These are phyloP conservation scores for Ophthalmolycus amberensis DNA, from an alignment of 2,113 vertebrate genomes.

Conservation along the genomic window DNA sequence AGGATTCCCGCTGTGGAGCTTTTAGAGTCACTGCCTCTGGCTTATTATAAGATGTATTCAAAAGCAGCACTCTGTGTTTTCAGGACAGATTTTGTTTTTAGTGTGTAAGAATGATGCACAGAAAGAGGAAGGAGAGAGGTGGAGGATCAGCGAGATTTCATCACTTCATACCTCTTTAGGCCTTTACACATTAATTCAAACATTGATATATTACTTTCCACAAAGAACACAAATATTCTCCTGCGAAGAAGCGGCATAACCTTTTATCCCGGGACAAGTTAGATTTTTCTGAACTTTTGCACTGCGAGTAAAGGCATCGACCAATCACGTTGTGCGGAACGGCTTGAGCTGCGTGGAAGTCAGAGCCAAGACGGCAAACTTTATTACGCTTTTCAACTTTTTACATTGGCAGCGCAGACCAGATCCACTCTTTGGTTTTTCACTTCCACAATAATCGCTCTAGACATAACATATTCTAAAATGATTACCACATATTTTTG, in stretches of 20 bases:
- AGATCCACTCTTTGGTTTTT: not conserved
- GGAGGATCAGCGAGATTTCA: slow-evolving; percentile 15
- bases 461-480: not conserved
- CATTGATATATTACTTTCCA: not conserved
- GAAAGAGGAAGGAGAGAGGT: not conserved
- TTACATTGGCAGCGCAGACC: not conserved
- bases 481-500: not conserved
- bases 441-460: not conserved
- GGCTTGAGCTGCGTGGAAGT: not conserved
- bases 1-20: slow-evolving; percentile 19
- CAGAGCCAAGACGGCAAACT: not conserved
- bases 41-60: not conserved
- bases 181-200: not conserved
- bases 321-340: too few relatives aligned
- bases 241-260: not conserved
- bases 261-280: not conserved
- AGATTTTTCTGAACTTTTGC: too few relatives aligned
- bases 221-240: not conserved
- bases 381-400: not conserved
- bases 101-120: slow-evolving; percentile 3
- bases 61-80: slow-evolving; percentile 9
- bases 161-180: not conserved
- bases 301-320: too few relatives aligned
- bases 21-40: slow-evolving; percentile 22
- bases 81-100: not conserved